A percentile compares a stretch with the other conserved stretches of the same genome.
Conservation (phyloP, 2,113 vertebrate species). For the Pygoscelis antarcticus region DNA sequence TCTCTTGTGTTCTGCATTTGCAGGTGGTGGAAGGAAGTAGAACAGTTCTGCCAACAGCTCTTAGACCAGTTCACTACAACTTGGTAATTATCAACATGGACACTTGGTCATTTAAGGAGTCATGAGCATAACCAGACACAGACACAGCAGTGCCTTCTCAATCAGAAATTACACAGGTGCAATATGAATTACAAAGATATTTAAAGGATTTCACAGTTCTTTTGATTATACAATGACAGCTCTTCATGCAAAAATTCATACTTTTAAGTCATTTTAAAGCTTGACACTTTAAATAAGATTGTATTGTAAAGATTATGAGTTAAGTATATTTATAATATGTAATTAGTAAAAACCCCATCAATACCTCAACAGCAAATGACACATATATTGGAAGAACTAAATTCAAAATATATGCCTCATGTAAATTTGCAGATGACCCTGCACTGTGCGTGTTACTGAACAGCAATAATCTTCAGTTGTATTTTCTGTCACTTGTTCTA, state of each 20-base stretch:
- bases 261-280: not conserved
- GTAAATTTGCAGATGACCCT: not conserved
- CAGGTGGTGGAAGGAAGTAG: conserved; percentile 16
- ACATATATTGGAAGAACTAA: not conserved
- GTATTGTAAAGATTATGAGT: not conserved
- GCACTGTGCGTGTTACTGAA: not conserved
- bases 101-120: not conserved
- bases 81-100: not conserved
- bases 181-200: not conserved
- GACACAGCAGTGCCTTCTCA: not conserved
- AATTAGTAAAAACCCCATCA: not conserved
- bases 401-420: not conserved
- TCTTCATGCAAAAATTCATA: not conserved
- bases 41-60: not conserved
- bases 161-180: not conserved
- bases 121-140: not conserved
- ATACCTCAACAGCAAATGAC: not conserved
- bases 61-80: not conserved
- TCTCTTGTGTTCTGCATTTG: not conserved
- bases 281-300: not conserved
- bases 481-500: not conserved
- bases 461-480: not conserved
- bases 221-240: not conserved
- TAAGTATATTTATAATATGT: not conserved
- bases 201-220: not conserved